Percentiles rank a stretch among this genome's conserved stretches.
Conservation (phyloP, 2,888 invertebrate species). For the Sarcophaga subvicina region DNA sequence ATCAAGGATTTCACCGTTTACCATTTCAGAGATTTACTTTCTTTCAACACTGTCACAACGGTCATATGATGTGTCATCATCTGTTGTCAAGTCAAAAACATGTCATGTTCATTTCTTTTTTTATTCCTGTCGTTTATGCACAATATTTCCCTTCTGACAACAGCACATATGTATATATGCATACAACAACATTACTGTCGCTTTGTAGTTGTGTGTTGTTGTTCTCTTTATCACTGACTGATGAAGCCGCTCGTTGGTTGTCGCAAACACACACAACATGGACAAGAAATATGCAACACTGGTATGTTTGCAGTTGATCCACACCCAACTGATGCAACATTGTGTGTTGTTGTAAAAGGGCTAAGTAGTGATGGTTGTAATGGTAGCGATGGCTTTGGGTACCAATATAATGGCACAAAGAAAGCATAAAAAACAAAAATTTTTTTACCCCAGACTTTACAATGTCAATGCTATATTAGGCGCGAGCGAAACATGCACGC, state of each 20-base stretch:
- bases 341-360: slow-evolving; percentile 32
- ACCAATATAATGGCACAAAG: not conserved
- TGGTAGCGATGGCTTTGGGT: not conserved
- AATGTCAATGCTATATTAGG: not conserved
- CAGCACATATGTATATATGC: not conserved
- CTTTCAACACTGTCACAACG: slow-evolving; percentile 23
- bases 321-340: slow-evolving; percentile 28
- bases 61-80: slow-evolving; percentile 51
- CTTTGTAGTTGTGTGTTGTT: slow-evolving; percentile 18
- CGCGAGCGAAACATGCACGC: not conserved
- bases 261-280: slow-evolving; percentile 38
- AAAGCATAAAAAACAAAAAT: not conserved
- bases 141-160: slow-evolving; percentile 7
- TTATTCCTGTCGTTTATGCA: slow-evolving; percentile 2
- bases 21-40: not conserved
- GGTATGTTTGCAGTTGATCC: not conserved
- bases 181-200: not conserved
- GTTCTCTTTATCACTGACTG: slow-evolving; percentile 48
- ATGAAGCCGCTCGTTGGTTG: slow-evolving; percentile 23
- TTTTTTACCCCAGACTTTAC: not conserved
- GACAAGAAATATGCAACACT: slow-evolving; percentile 2
- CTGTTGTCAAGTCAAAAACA: slow-evolving; percentile 51
- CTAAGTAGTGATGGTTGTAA: not conserved
- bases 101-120: not conserved
- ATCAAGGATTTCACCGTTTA: too few relatives aligned